Conservation (phyloP, 2,888 invertebrate species). For the Carpatolechia fugitivella region DNA sequence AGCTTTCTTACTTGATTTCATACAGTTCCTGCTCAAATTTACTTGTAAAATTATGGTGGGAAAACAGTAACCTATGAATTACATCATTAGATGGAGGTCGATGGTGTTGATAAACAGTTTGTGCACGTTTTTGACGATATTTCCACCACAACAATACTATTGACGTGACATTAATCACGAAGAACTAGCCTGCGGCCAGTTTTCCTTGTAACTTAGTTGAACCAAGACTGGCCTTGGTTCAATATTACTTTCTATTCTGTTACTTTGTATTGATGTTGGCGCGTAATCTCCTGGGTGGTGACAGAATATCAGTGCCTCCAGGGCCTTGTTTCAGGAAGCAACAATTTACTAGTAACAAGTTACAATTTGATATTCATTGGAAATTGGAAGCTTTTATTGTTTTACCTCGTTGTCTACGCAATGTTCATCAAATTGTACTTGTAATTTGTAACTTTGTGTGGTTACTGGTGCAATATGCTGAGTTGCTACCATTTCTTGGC, state of each 20-base stretch:
- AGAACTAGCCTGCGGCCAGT: not conserved
- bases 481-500: too few species aligned
- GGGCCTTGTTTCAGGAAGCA: too few species aligned
- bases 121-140: conserved; percentile 38
- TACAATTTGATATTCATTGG: too few species aligned
- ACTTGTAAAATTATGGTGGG: conserved; percentile 61
- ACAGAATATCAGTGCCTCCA: too few species aligned
- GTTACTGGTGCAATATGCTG: too few species aligned
- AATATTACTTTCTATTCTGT: conserved; percentile 11
- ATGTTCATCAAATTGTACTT: too few species aligned
- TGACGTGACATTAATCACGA: not conserved
- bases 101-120: conserved; percentile 72
- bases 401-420: too few species aligned
- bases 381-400: too few species aligned
- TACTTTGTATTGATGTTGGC: too few species aligned
- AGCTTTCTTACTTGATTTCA: not conserved
- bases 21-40: not conserved
- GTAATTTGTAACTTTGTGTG: too few species aligned
- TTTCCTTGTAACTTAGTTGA: not conserved
- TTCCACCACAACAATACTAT: not conserved
- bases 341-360: too few species aligned
- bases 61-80: conserved; percentile 73
- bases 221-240: conserved; percentile 25
- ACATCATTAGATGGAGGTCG: conserved; percentile 72
- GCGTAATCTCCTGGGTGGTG: too few species aligned